Percentiles rank a stretch among this genome's conserved stretches.
Conservation (phyloP, 2,888 invertebrate genomes). For the Margaritifera margaritifera region DNA sequence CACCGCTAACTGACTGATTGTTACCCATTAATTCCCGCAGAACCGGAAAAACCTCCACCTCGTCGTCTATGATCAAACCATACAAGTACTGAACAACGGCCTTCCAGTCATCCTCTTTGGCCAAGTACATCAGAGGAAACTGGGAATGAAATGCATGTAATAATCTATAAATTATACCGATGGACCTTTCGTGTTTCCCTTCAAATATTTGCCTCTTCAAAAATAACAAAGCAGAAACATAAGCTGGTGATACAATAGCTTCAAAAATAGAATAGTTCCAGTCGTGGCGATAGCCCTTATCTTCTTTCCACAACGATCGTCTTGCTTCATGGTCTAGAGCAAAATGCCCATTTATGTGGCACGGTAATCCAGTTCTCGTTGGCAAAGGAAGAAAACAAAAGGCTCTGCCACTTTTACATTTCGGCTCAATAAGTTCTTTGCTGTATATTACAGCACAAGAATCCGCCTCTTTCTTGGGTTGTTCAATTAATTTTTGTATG, state of each 20-base stretch:
- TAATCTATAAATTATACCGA: not conserved
- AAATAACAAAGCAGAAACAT: conserved; percentile 31
- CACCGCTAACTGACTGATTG: no score
- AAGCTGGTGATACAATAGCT: conserved; percentile 55
- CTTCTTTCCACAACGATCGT: conserved; percentile 40
- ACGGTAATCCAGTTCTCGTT: conserved; percentile 44
- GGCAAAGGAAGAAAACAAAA: conserved; percentile 60
- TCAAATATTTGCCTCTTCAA: conserved; percentile 15
- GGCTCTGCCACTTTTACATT: conserved; percentile 11
- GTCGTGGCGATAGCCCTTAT: conserved; percentile 17
- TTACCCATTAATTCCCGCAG: not conserved
- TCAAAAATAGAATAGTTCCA: conserved; percentile 61
- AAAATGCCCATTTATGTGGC: conserved; percentile 63
- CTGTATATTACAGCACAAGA: not conserved
- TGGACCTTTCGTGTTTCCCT: not conserved
- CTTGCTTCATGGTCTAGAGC: conserved; percentile 57
- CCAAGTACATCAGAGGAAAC: conserved; percentile 17
- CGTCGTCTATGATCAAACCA: not conserved
- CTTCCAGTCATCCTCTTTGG: conserved; percentile 19
- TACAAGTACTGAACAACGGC: conserved; percentile 6
- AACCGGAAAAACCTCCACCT: not conserved
- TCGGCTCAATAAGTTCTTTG: not conserved
- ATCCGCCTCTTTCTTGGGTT: conserved; percentile 4
- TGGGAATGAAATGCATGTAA: not conserved
- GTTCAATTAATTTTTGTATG: conserved; percentile 46